phyloP scores from a whole-genome alignment of 1,140 invertebrate genomes.

The Potamilus streckersoni region DNA sequence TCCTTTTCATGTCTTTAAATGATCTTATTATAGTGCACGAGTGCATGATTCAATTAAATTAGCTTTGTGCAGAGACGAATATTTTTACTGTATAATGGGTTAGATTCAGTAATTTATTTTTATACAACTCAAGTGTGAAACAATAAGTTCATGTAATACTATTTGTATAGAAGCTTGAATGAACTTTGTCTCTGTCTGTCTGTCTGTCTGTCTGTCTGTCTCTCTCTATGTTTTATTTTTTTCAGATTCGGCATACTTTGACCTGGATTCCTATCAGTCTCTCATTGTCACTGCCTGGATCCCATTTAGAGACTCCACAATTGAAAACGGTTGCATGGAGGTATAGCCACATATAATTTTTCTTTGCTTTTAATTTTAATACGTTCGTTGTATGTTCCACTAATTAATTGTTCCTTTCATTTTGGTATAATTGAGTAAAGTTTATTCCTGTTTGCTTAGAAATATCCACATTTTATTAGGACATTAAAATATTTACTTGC shows the following conservation, averaged over 20 bases:
- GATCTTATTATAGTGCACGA: too few species aligned
- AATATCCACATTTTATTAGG: background rate
- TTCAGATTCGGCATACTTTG: constrained; percentile 40
- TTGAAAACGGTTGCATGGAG: constrained; percentile 39
- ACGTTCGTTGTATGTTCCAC: too few species aligned
- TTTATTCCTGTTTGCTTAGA: background rate
- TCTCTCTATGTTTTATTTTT: background rate
- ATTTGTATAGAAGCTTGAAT: too few species aligned
- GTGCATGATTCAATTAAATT: too few species aligned
- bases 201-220: background rate
- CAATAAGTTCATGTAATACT: background rate
- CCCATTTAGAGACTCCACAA: constrained; percentile 38
- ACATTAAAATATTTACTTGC: too few species aligned
- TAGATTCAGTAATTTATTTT: too few species aligned
- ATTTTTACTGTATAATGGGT: too few species aligned
- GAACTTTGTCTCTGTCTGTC: background rate
- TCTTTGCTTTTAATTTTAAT: too few species aligned
- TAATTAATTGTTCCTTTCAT: background rate
- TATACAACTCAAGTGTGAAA: background rate
- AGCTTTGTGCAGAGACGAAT: too few species aligned
- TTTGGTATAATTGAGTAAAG: background rate
- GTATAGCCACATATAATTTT: constrained; percentile 8
- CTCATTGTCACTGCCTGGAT: constrained; percentile 42
- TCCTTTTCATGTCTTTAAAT: too few species aligned
- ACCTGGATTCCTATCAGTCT: constrained; percentile 33